Conservation (phyloP, 2,888 invertebrate genomes). For the Hyposoter didymator region DNA sequence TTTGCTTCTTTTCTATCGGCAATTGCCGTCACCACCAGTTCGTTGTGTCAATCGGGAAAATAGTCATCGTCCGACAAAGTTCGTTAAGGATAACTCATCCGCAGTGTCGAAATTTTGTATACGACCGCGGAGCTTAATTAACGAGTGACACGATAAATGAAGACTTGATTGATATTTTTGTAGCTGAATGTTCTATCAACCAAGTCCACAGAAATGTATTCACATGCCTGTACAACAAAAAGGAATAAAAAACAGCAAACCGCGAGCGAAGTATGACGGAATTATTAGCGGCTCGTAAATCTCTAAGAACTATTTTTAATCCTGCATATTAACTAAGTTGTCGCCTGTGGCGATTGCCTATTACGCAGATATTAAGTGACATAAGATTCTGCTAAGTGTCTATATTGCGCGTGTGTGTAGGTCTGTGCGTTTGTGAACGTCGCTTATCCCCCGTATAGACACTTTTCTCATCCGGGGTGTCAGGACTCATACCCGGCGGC, state of each 20-base stretch:
- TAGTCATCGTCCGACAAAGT: slow-evolving; percentile 1
- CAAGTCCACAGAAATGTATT: not conserved
- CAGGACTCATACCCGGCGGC: slow-evolving; percentile 10
- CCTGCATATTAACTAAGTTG: slow-evolving; percentile 28
- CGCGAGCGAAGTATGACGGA: slow-evolving; percentile 1
- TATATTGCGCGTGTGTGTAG: not conserved
- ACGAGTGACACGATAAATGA: slow-evolving; percentile 11
- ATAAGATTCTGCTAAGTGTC: slow-evolving; percentile 52
- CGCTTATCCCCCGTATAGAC: slow-evolving; percentile 22
- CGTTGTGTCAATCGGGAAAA: slow-evolving; percentile 14
- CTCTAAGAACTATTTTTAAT: slow-evolving; percentile 13
- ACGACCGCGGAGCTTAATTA: slow-evolving; percentile 17
- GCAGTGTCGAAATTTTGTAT: not conserved
- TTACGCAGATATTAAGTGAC: slow-evolving; percentile 41
- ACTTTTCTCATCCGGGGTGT: slow-evolving; percentile 61
- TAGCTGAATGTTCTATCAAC: not conserved
- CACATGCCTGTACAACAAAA: not conserved
- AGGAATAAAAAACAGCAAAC: not conserved
- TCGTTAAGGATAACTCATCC: slow-evolving; percentile 1
- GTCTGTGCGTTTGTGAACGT: not conserved
- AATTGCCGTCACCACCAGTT: not conserved
- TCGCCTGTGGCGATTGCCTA: slow-evolving; percentile 27
- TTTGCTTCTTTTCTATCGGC: not conserved
- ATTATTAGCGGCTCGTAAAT: slow-evolving; percentile 10
- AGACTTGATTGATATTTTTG: slow-evolving; percentile 51